A percentile compares a stretch with the other conserved stretches of the same genome.
Evolutionary conservation across 2,113 vertebrate genomes (phyloP).

Genomic region (Saguinus imperator): DNA sequence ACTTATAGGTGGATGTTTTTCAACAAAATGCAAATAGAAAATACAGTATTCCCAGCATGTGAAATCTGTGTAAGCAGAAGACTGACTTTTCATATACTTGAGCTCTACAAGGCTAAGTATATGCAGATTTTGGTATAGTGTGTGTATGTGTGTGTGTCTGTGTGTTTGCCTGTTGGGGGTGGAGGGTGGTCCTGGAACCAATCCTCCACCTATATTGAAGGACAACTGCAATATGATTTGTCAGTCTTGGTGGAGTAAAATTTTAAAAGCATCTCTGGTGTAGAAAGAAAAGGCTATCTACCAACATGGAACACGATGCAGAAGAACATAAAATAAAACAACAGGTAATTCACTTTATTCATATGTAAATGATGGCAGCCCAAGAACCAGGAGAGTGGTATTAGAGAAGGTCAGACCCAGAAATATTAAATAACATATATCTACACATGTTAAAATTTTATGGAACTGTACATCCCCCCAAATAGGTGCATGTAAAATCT

Average conservation of each 20-base stretch:
- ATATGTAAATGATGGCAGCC: background rate
- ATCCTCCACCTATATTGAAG: background rate
- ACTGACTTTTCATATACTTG: background rate
- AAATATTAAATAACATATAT: conserved; percentile 11
- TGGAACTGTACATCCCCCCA: background rate
- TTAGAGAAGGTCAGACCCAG: background rate
- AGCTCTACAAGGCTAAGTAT: background rate
- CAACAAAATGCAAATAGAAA: background rate
- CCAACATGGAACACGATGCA: background rate
- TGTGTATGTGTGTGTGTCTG: too few species aligned
- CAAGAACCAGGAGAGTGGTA: background rate
- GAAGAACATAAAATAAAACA: background rate
- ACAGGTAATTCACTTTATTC: background rate
- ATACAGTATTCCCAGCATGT: background rate
- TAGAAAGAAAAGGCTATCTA: background rate
- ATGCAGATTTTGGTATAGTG: background rate
- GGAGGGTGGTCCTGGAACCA: background rate
- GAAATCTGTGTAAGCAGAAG: background rate
- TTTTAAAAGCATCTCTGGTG: background rate
- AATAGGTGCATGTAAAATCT: background rate
- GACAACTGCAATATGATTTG: background rate
- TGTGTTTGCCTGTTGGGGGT: background rate
- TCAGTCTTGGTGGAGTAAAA: conserved; percentile 30
- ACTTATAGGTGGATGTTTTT: background rate
- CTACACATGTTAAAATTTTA: background rate